Conservation (phyloP, 1,140 invertebrate species). For the Drosophila cardini region DNA sequence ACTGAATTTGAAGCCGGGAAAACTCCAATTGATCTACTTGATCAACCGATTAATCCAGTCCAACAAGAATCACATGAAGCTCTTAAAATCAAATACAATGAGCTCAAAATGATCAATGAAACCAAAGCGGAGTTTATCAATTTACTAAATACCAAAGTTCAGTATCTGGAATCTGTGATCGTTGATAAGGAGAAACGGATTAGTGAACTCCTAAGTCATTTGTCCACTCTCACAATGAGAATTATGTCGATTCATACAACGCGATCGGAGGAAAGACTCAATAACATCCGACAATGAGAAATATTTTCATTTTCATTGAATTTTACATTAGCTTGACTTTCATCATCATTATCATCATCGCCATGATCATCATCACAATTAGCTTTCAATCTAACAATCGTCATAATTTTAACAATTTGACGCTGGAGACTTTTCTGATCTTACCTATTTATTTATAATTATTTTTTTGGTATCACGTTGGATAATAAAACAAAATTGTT, state of each 20-base stretch:
- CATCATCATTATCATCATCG: not conserved
- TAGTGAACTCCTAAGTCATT: slow-evolving; percentile 83
- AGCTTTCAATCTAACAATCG: not conserved
- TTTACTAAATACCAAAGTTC: slow-evolving; percentile 57
- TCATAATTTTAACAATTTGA: too few relatives aligned
- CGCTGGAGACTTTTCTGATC: not conserved
- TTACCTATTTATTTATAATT: not conserved
- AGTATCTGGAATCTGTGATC: slow-evolving; percentile 86
- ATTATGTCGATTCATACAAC: slow-evolving; percentile 41
- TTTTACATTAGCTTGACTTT: not conserved
- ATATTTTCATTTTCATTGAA: not conserved
- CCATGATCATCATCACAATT: not conserved
- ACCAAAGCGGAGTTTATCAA: slow-evolving; percentile 24
- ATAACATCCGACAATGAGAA: not conserved
- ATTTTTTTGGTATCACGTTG: slow-evolving; percentile 7
- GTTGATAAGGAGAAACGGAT: slow-evolving; percentile 86
- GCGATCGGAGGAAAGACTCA: not conserved
- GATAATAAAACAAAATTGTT: slow-evolving; percentile 45
- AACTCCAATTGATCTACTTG: not conserved
- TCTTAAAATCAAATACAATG: slow-evolving; percentile 1
- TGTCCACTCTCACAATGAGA: slow-evolving; percentile 59
- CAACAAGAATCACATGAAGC: not conserved
- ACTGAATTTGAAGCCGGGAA: not conserved
- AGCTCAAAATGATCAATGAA: slow-evolving; percentile 7
- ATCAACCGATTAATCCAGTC: not conserved